phyloP scores from a whole-genome alignment of 1,140 invertebrate species.

The Caenorhabditis brenneri region DNA sequence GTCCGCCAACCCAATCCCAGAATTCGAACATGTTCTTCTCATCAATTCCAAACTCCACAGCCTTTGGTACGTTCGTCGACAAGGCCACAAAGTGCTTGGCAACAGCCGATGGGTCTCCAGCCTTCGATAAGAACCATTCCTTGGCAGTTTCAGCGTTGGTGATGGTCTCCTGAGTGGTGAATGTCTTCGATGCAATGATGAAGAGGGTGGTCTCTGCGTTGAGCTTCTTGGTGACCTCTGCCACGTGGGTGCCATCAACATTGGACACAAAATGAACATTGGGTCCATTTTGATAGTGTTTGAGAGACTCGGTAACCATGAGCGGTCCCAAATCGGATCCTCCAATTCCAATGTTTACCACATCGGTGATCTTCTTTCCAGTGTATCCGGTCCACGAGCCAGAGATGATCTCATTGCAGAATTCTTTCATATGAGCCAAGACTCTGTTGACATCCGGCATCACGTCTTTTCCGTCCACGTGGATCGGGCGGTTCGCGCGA shows the following conservation, averaged over 20 bases:
- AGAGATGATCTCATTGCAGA: conserved; percentile 78
- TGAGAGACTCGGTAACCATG: conserved; percentile 97
- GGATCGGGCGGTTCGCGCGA: conserved; percentile 80
- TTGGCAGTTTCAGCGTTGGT: conserved; percentile 97
- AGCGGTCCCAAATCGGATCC: conserved; percentile 95
- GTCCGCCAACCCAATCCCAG: conserved; percentile 99
- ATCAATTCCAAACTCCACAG: conserved; percentile 89
- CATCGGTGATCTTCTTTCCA: conserved; percentile 92
- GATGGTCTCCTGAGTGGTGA: conserved; percentile 99
- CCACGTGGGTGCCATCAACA: conserved; percentile 97
- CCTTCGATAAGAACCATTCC: conserved; percentile 85
- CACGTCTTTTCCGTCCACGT: conserved; percentile 87
- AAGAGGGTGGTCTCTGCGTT: conserved; percentile 92
- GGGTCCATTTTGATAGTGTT: conserved; percentile 84
- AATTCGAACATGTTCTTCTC: conserved; percentile 98
- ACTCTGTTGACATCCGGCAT: conserved; percentile 91
- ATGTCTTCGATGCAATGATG: conserved; percentile 98
- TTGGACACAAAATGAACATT: conserved; percentile 97
- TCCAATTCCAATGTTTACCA: conserved; percentile 99
- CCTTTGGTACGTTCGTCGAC: conserved; percentile 83
- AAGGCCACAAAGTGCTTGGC: conserved; percentile 97
- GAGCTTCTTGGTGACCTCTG: conserved; percentile 87
- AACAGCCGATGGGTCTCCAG: conserved; percentile 83
- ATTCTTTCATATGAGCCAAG: conserved; percentile 91
- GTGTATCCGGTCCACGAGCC: conserved; percentile 85